Base-by-base conservation (phyloP, 2,888 invertebrate genomes). In the Clivina fossor region DNA sequence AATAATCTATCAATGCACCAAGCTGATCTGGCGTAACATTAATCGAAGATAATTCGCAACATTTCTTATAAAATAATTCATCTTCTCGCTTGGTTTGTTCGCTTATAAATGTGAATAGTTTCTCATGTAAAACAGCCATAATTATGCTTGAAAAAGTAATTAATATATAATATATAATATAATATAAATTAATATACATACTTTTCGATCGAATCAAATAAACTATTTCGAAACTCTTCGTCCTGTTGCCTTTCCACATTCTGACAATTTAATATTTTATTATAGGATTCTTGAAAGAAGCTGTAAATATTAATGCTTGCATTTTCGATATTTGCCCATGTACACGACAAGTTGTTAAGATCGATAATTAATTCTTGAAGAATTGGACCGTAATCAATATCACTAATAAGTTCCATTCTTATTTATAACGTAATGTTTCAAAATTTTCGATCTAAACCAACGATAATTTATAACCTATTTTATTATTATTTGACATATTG, bases 1-100 rank as follows among this genome's bases (percentile, higher is more conserved):
- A 68, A 58, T 71, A 69, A 40, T 73, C 69, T 54, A 70, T 68
- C n/a, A 69, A 67, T 2, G 72, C 71, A 4, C 75, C 75, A 16
- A 75, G 63, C 58, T 74, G 72, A 61, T 73, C 73, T 2, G 73
- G 70, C 16, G 73, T 70, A 2, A 74, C 65, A 41, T 71, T 69
- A n/a, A 63, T 43, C 2, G 66, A 63, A 18, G 67, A 68, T 41
- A 76, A 64, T 19, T 68, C 56, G 37, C 68, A 68, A 35, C 72
- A 70, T 62, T 72, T 74, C 2, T 64, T 60, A 53, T 70, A 72
- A 2, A 76, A 61, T 9, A 54, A 58, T 3, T 62, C 28, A 63
- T 76, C 76, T 11, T 74, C 68, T 15, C 65, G 61, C 2, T 62
- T 57, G 40, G 69, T 66, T 4, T 64, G 53, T 4, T 65, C 60